These are phyloP conservation scores for Callaeas wilsoni DNA, from an alignment of 2,113 vertebrate species.

Conservation along the genomic window DNA sequence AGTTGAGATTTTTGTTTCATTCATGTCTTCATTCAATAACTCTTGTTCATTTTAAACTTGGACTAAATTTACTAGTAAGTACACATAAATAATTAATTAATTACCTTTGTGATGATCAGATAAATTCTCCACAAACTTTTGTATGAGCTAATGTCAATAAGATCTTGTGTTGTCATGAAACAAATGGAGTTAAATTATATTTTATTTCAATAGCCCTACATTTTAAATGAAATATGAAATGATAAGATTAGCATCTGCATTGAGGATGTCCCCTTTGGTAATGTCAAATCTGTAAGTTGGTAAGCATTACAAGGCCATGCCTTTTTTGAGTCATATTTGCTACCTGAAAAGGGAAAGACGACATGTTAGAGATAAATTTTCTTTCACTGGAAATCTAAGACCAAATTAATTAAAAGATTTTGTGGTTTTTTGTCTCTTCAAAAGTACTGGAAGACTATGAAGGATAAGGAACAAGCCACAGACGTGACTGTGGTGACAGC, in stretches of 20 bases:
- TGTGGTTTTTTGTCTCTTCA: not conserved
- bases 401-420: not conserved
- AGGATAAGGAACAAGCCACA: not conserved
- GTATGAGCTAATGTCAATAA: not conserved
- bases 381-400: not conserved
- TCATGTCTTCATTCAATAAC: not conserved
- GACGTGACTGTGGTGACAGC: not conserved
- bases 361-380: not conserved
- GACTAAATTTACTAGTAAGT: not conserved
- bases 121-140: not conserved
- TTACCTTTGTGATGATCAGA: not conserved
- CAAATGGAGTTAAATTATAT: not conserved
- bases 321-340: not conserved
- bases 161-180: not conserved
- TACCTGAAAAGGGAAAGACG: not conserved
- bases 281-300: not conserved
- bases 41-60: not conserved
- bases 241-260: not conserved
- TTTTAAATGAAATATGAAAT: not conserved
- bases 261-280: not conserved
- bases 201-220: not conserved
- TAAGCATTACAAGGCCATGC: not conserved
- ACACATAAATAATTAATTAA: not conserved
- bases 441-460: not conserved
- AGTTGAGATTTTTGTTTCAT: not conserved